These are phyloP conservation scores for Laspeyria flexula DNA, from an alignment of 2,888 invertebrate genomes.

Conservation along the genomic window DNA sequence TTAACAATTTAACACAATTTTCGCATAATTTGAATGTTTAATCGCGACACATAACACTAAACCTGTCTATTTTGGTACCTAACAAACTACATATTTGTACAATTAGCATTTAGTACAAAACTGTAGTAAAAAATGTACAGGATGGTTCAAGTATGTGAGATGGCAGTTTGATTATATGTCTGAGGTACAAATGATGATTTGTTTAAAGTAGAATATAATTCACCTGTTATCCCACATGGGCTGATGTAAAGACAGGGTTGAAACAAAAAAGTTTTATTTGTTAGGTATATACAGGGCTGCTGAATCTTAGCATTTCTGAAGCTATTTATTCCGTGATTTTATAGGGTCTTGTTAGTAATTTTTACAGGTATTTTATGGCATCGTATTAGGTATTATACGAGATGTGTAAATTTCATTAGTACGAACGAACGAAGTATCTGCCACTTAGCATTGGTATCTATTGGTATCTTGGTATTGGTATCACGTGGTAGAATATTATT, in stretches of 20 bases:
- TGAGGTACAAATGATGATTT: conserved; percentile 36
- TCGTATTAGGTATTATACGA: too few species aligned
- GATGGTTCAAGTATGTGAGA: conserved; percentile 29
- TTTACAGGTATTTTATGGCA: too few species aligned
- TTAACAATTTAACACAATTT: conserved; percentile 15
- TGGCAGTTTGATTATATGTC: conserved; percentile 43
- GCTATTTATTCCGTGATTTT: too few species aligned
- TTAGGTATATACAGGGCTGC: conserved; percentile 22
- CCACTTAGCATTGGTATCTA: too few species aligned
- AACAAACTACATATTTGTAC: background rate
- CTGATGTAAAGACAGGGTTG: conserved; percentile 22
- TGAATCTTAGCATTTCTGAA: background rate
- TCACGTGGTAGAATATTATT: too few species aligned
- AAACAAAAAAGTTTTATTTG: conserved; percentile 6
- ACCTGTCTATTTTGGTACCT: background rate
- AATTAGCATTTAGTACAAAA: conserved; percentile 6
- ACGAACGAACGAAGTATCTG: too few species aligned
- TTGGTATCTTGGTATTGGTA: too few species aligned
- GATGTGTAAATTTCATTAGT: too few species aligned
- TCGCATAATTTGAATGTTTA: conserved; percentile 10
- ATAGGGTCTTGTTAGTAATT: too few species aligned
- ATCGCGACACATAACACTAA: background rate
- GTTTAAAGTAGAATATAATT: conserved; percentile 49
- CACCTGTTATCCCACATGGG: conserved; percentile 19
- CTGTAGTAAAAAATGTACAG: conserved; percentile 24